Percentiles rank a stretch among this genome's conserved stretches.
Conservation (phyloP, 2,888 invertebrate genomes). For the Platypus cylindrus region DNA sequence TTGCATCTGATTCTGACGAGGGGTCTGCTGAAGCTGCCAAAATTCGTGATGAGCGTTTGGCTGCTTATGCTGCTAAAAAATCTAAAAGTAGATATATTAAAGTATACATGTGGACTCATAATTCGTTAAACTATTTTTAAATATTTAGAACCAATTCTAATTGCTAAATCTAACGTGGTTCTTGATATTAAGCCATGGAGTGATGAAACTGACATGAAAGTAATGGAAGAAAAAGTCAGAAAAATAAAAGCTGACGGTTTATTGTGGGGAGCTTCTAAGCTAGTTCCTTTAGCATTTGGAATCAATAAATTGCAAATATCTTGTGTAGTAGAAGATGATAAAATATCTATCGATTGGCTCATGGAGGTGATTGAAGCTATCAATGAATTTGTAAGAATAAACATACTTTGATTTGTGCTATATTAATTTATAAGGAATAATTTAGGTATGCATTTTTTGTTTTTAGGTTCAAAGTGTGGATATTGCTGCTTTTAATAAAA, state of each 20-base stretch:
- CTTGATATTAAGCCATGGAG: conserved; percentile 90
- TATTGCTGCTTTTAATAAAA: conserved; percentile 91
- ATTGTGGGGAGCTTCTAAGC: conserved; percentile 86
- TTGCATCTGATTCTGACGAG: conserved; percentile 71
- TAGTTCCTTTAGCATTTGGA: conserved; percentile 84
- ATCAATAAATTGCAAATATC: conserved; percentile 86
- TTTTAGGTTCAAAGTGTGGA: conserved; percentile 78
- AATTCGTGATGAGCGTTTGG: conserved; percentile 70
- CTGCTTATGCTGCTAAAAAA: conserved; percentile 85
- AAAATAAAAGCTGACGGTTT: conserved; percentile 72
- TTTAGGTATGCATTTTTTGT: no score
- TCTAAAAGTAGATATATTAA: conserved; percentile 53
- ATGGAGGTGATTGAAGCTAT: conserved; percentile 73
- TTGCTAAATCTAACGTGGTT: conserved; percentile 91
- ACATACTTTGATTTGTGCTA: not conserved
- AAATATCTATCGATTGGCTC: conserved; percentile 78
- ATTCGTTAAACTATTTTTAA: not conserved
- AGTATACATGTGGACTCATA: not conserved
- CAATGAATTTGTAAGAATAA: conserved; percentile 61
- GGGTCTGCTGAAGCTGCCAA: conserved; percentile 60
- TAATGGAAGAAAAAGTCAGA: conserved; percentile 69
- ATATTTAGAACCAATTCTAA: conserved; percentile 63
- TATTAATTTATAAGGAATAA: conserved; percentile 1
- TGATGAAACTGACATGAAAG: conserved; percentile 86
- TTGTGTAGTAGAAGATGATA: conserved; percentile 92